Evolutionary conservation across 1,140 invertebrate genomes (phyloP), one percentile per base, ranked within the genome.

Genomic region (Pachypeltis micranthus): DNA sequence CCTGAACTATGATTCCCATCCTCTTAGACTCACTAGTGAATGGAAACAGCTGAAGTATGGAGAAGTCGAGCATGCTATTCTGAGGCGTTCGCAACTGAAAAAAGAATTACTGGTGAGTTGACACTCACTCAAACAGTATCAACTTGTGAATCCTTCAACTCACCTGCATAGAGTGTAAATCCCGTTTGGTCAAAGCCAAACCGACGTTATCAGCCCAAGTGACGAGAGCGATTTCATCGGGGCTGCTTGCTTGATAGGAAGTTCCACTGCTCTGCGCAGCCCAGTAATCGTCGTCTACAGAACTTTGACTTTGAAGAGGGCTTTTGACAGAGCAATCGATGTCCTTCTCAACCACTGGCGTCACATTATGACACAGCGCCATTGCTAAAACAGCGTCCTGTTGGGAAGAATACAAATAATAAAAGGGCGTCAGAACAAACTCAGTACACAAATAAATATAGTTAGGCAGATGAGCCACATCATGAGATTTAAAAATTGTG

Each of bases 1-100:
- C 90, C 80, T 86, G 89, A 0, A 99, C 85, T 75, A 99, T 98
- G 62, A 99, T 97, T n/a, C 96, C 96, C 96, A 99, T 99, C 70
- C 96, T 80, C 77, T 99, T 99, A 2, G 87, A 89, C 76, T 99
- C 96, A 26, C 95, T 98, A 2, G 93, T 98, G 70, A 99, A 99
- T 2, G 96, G 96, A 74, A 99, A 99, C 59, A 96, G 83, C 74
- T 99, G 93, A 3, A 99, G 77, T 67, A 99, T 97, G 34, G 83
- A 84, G 74, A 90, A 99, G 62, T 83, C 83, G 55, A 92, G 74
- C 2, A 88, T 74, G 59, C 79, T 72, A 56, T 85, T 84, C 71
- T 85, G 84, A 2, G 87, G 83, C 0, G 87, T 84, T 69, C 85
- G 80, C 1, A 96, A 72, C 47, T 51, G 47, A 21, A 16, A 39